Evolutionary conservation across 2,797 vertebrate species (phyloP).

Genomic region (Brotula barbata): DNA sequence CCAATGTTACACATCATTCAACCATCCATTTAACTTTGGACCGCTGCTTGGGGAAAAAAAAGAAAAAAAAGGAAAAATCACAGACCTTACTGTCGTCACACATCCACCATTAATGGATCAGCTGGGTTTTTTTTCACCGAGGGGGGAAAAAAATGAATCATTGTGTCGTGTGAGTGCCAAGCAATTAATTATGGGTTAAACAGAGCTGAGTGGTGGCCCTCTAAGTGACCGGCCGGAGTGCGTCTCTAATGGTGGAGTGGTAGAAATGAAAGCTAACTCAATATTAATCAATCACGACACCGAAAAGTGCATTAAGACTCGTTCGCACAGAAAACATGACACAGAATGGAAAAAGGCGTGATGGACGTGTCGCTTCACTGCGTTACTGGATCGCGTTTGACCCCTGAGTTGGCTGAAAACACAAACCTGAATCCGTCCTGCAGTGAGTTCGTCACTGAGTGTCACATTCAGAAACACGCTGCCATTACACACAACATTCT

Average conservation of each 20-base stretch:
- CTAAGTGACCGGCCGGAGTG: constrained; percentile 51
- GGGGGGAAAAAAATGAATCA: neutral
- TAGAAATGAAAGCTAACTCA: constrained; percentile 4
- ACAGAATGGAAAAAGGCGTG: constrained; percentile 8
- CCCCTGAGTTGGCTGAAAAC: constrained; percentile 59
- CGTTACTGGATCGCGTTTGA: constrained; percentile 39
- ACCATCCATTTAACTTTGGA: constrained; percentile 6
- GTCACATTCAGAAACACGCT: constrained; percentile 17
- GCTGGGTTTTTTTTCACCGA: too few relatives aligned
- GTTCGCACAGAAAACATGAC: constrained; percentile 26
- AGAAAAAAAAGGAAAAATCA: neutral
- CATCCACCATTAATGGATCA: neutral
- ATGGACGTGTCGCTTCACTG: constrained; percentile 17
- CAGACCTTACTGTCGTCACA: neutral
- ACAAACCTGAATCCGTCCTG: constrained; percentile 24
- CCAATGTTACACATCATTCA: constrained; percentile 35
- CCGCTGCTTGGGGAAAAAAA: too few relatives aligned
- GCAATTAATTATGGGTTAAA: too few relatives aligned
- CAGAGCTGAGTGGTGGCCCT: constrained; percentile 11
- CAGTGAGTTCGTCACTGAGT: constrained; percentile 3
- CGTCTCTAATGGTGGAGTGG: constrained; percentile 59
- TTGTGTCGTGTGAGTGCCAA: too few relatives aligned
- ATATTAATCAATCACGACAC: neutral
- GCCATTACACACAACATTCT: neutral
- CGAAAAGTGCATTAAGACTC: constrained; percentile 15